Conservation (phyloP, 2,888 invertebrate species). For the Calameuta filiformis region DNA sequence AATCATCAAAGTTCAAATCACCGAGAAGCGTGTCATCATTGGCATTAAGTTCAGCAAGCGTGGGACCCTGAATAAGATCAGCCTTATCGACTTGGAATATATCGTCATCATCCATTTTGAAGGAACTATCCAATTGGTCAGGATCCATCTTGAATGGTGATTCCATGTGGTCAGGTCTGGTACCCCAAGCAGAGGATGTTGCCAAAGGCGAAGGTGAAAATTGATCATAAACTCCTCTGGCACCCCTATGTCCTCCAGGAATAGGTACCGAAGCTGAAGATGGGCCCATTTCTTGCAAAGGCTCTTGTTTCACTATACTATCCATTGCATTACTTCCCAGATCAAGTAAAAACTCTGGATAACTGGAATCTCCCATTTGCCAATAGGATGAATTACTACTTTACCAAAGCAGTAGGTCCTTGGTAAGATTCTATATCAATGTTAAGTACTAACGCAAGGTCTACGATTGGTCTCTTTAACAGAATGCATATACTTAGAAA, state of each 20-base stretch:
- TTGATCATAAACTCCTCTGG: conserved; percentile 57
- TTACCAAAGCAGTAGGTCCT: neutral
- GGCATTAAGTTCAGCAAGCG: conserved; percentile 86
- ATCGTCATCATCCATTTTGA: conserved; percentile 89
- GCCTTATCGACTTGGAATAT: conserved; percentile 90
- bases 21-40: conserved; percentile 86
- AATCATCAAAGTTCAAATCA: conserved; percentile 88
- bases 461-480: neutral
- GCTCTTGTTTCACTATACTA: conserved; percentile 53
- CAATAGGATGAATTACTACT: neutral
- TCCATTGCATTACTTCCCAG: conserved; percentile 46
- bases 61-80: conserved; percentile 85
- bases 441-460: neutral
- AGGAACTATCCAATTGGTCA: conserved; percentile 64
- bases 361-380: conserved; percentile 52
- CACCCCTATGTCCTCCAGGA: conserved; percentile 57
- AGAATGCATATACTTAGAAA: neutral
- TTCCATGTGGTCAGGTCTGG: conserved; percentile 65
- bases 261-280: conserved; percentile 62
- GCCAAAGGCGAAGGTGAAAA: conserved; percentile 61
- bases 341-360: conserved; percentile 48
- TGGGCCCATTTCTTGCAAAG: conserved; percentile 51
- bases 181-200: conserved; percentile 65
- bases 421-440: conserved; percentile 7
- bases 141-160: conserved; percentile 55